phyloP scores from a whole-genome alignment of 2,888 invertebrate genomes.

The Hyposoter dolosus region DNA sequence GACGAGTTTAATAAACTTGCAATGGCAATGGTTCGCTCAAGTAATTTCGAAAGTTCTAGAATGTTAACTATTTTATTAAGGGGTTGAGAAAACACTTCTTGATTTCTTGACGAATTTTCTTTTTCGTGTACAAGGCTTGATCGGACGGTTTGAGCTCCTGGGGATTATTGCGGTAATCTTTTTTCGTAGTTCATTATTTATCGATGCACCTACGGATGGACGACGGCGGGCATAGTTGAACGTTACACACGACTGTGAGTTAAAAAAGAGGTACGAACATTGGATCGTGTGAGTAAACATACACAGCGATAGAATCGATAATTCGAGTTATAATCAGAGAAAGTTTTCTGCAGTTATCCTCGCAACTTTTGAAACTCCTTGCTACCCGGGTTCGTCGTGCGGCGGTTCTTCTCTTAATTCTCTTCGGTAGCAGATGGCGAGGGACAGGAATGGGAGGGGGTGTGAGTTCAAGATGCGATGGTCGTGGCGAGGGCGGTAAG shows the following conservation, averaged over 20 bases:
- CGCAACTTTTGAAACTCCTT: conserved; percentile 32
- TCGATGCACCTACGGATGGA: background rate
- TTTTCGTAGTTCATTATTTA: background rate
- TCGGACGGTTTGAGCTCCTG: background rate
- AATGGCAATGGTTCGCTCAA: too few species aligned
- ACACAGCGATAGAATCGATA: background rate
- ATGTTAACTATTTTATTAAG: background rate
- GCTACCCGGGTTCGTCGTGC: background rate
- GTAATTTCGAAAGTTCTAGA: background rate
- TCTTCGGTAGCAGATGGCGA: conserved; percentile 37
- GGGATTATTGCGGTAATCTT: background rate
- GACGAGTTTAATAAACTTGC: background rate
- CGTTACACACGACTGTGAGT: background rate
- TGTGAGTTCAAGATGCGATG: conserved; percentile 35
- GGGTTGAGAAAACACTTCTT: background rate
- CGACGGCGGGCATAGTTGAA: background rate
- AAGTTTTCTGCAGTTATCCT: conserved; percentile 25
- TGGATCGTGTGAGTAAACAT: background rate
- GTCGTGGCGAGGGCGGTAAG: conserved; percentile 6
- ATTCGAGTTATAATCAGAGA: conserved; percentile 2
- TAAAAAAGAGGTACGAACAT: background rate
- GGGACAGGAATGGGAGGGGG: background rate
- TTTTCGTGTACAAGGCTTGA: background rate
- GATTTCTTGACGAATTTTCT: background rate
- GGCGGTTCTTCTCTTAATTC: conserved; percentile 28